Percentiles rank a stretch among this genome's conserved stretches.
phyloP scores from a whole-genome alignment of 2,797 vertebrate species.

The Hydrolagus colliei region DNA sequence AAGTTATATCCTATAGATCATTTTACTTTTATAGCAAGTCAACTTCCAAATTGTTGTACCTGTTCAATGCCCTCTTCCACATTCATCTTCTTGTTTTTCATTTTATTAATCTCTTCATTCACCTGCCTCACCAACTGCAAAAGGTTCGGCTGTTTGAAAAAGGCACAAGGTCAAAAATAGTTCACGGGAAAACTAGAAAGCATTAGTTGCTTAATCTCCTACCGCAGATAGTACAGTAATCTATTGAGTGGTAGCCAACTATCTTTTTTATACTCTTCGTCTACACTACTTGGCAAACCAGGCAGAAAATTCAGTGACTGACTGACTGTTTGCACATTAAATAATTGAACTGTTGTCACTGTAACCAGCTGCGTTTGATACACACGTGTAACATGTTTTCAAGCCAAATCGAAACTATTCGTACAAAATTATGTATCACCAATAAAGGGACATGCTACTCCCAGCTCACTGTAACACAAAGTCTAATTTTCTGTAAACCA shows the following conservation, averaged over 20 bases:
- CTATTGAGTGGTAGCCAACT: not conserved
- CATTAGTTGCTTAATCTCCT: not conserved
- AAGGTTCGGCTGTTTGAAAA: constrained; percentile 42
- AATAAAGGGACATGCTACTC: too few relatives aligned
- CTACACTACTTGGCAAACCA: too few relatives aligned
- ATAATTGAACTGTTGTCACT: too few relatives aligned
- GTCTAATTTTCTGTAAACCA: too few relatives aligned
- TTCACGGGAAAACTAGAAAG: not conserved
- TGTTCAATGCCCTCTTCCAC: constrained; percentile 79
- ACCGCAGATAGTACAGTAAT: not conserved
- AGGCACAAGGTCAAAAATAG: not conserved
- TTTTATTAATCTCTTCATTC: constrained; percentile 73
- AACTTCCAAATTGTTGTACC: constrained; percentile 48
- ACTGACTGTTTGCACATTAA: too few relatives aligned
- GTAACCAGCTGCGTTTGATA: too few relatives aligned
- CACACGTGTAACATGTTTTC: too few relatives aligned
- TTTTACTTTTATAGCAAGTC: not conserved
- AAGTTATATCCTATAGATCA: not conserved
- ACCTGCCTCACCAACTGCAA: constrained; percentile 70
- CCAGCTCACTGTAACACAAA: too few relatives aligned
- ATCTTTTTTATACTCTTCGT: not conserved
- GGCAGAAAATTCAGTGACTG: too few relatives aligned
- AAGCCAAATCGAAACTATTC: too few relatives aligned
- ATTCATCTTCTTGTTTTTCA: constrained; percentile 66
- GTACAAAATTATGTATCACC: too few relatives aligned